Evolutionary conservation across 2,113 vertebrate species (phyloP).

Genomic region (Deroptyus accipitrinus): DNA sequence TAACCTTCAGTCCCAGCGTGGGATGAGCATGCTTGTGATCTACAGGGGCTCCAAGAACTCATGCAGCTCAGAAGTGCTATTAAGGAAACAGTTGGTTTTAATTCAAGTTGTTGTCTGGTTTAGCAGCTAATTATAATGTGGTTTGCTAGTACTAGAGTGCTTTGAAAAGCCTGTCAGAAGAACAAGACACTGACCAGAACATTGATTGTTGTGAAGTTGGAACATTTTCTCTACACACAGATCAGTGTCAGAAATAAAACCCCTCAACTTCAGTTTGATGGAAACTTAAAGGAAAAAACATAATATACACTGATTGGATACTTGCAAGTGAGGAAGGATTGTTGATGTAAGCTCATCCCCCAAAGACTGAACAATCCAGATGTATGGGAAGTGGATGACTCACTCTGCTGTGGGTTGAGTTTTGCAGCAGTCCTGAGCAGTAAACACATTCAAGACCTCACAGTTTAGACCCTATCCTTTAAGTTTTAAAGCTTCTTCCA

Average conservation of each 20-base stretch:
- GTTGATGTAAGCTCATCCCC: not conserved
- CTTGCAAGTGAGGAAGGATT: not conserved
- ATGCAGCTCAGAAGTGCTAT: conserved; percentile 16
- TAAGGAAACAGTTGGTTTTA: not conserved
- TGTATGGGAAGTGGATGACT: not conserved
- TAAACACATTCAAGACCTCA: not conserved
- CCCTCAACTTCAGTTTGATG: not conserved
- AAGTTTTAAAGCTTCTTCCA: not conserved
- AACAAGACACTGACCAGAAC: not conserved
- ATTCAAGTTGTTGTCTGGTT: not conserved
- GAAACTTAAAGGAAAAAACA: not conserved
- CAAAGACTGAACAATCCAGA: not conserved
- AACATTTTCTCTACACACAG: not conserved
- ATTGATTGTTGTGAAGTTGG: not conserved
- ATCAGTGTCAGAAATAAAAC: not conserved
- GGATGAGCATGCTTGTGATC: not conserved
- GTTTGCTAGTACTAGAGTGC: not conserved
- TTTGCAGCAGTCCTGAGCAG: not conserved
- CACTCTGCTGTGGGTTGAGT: not conserved
- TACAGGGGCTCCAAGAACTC: not conserved
- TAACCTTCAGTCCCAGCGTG: not conserved
- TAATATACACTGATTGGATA: not conserved
- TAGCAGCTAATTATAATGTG: conserved; percentile 13
- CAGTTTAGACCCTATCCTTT: not conserved
- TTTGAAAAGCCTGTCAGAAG: not conserved